These are phyloP conservation scores for Agonopterix subpropinquella DNA, from an alignment of 2,888 invertebrate species.

Conservation along the genomic window DNA sequence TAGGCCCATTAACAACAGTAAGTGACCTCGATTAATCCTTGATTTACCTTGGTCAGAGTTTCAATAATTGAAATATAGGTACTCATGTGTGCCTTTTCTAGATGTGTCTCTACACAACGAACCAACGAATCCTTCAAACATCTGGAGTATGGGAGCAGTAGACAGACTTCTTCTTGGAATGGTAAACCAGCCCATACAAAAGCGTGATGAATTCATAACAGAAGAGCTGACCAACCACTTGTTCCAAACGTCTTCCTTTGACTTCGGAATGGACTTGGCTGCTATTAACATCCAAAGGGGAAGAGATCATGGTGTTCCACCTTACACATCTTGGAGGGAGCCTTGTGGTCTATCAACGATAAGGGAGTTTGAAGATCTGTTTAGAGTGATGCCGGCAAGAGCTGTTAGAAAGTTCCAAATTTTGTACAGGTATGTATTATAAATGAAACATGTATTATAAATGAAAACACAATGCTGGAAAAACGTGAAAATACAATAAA, in stretches of 20 bases:
- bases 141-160: slow-evolving; percentile 86
- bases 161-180: slow-evolving; percentile 87
- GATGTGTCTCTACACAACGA: slow-evolving; percentile 89
- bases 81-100: slow-evolving; percentile 32
- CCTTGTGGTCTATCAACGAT: slow-evolving; percentile 85
- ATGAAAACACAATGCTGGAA: no score
- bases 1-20: slow-evolving; percentile 82
- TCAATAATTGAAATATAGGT: background rate
- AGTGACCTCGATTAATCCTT: slow-evolving; percentile 35
- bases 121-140: slow-evolving; percentile 79
- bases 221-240: slow-evolving; percentile 88
- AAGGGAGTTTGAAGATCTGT: slow-evolving; percentile 81
- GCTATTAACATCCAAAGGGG: slow-evolving; percentile 91
- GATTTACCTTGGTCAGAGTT: background rate
- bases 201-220: slow-evolving; percentile 87
- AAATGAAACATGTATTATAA: background rate
- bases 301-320: slow-evolving; percentile 89
- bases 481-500: background rate
- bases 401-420: slow-evolving; percentile 78
- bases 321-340: slow-evolving; percentile 86
- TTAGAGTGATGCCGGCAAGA: slow-evolving; percentile 79
- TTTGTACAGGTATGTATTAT: slow-evolving; percentile 72
- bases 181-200: slow-evolving; percentile 84
- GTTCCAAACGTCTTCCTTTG: slow-evolving; percentile 82
- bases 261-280: slow-evolving; percentile 90